These are phyloP conservation scores for Zaprionus obscuricornis DNA, from an alignment of 2,888 invertebrate species.

Conservation along the genomic window DNA sequence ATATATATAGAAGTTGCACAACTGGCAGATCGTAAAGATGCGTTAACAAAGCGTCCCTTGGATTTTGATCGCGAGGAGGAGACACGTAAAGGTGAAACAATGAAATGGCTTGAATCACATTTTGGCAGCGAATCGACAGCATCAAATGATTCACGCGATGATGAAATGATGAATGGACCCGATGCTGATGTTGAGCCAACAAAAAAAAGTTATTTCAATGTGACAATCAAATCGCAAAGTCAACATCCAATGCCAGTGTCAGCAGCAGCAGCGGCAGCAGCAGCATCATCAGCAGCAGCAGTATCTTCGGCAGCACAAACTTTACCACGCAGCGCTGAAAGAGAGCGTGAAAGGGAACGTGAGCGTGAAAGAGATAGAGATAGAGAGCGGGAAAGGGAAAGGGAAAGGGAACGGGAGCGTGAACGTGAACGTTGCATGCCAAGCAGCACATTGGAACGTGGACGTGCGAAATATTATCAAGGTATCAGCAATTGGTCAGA, in stretches of 20 bases:
- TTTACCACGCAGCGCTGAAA: conserved; percentile 53
- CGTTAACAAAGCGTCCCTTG: conserved; percentile 90
- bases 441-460: conserved; percentile 35
- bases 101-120: conserved; percentile 95
- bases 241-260: conserved; percentile 74
- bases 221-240: conserved; percentile 87
- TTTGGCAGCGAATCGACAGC: conserved; percentile 94
- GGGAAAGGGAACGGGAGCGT: conserved; percentile 74
- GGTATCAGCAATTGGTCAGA: conserved; percentile 91
- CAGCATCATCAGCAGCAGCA: conserved; percentile 20
- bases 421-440: conserved; percentile 46
- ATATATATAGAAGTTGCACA: conserved; percentile 82
- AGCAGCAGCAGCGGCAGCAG: conserved; percentile 55
- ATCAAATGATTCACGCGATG: conserved; percentile 85
- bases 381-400: conserved; percentile 18
- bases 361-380: conserved; percentile 42
- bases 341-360: conserved; percentile 67
- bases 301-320: conserved; percentile 48
- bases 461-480: conserved; percentile 86
- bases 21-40: conserved; percentile 89
- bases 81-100: conserved; percentile 94
- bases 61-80: conserved; percentile 95
- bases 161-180: conserved; percentile 84
- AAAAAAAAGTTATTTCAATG: conserved; percentile 90
- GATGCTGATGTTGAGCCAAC: conserved; percentile 85